A percentile compares a stretch with the other conserved stretches of the same genome.
Conservation (phyloP, 2,797 vertebrate genomes). For the Mormyrus hasselquistii region DNA sequence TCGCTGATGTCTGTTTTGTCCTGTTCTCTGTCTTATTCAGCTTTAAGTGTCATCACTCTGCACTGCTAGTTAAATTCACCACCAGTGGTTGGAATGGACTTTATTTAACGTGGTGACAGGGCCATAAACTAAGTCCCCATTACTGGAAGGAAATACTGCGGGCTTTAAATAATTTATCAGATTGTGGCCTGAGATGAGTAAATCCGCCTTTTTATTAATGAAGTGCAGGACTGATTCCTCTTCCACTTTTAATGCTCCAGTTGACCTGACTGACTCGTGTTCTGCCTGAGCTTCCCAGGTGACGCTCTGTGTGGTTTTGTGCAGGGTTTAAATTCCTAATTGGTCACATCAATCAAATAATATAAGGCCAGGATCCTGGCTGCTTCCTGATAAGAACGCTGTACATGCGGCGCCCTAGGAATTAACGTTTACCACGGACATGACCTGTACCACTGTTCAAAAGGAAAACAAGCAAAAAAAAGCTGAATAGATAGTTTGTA, state of each 20-base stretch:
- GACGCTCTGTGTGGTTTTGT: background rate
- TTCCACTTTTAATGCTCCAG: constrained; percentile 25
- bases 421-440: background rate
- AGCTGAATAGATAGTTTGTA: background rate
- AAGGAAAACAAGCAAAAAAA: background rate
- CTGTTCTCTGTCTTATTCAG: background rate
- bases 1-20: background rate
- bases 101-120: constrained; percentile 18
- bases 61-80: constrained; percentile 13
- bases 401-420: background rate
- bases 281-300: constrained; percentile 2
- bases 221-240: constrained; percentile 19
- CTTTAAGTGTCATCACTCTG: constrained; percentile 14
- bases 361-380: background rate
- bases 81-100: background rate
- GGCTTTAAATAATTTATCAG: constrained; percentile 26
- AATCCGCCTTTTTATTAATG: constrained; percentile 23
- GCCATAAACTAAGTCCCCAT: constrained; percentile 28
- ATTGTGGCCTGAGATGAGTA: constrained; percentile 21
- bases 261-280: constrained; percentile 16
- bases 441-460: background rate
- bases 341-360: background rate
- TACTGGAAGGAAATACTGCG: constrained; percentile 17
- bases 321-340: constrained; percentile 13
- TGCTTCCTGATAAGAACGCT: background rate